A percentile compares a stretch with the other conserved stretches of the same genome.
Evolutionary conservation across 1,140 invertebrate genomes (phyloP).

Genomic region (Oryzaephilus surinamensis): DNA sequence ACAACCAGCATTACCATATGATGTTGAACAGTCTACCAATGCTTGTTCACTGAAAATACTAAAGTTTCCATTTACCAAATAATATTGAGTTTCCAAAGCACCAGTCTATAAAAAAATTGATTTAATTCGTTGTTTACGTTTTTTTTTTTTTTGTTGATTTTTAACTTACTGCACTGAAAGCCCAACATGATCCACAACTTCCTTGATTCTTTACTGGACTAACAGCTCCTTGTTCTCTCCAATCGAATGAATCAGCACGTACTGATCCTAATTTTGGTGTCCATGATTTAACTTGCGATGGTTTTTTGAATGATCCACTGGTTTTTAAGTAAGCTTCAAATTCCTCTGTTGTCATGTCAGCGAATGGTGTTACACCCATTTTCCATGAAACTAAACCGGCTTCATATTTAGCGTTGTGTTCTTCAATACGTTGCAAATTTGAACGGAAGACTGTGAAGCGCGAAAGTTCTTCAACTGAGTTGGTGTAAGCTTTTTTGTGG

Average conservation of each 20-base stretch:
- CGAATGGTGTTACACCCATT: conserved; percentile 7
- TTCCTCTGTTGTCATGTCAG: conserved; percentile 4
- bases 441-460: conserved; percentile 43
- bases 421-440: conserved; percentile 5
- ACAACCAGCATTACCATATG: conserved; percentile 54
- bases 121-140: conserved; percentile 13
- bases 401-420: conserved; percentile 5
- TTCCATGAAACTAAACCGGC: conserved; percentile 2
- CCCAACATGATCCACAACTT: conserved; percentile 85
- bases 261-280: too few species aligned
- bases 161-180: conserved; percentile 64
- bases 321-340: conserved; percentile 3
- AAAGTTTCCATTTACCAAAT: conserved; percentile 52
- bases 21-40: conserved; percentile 49
- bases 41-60: conserved; percentile 62
- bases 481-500: conserved; percentile 57
- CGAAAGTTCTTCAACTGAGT: conserved; percentile 60
- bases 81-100: conserved; percentile 75
- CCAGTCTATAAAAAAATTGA: conserved; percentile 55
- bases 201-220: conserved; percentile 86
- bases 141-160: conserved; percentile 4
- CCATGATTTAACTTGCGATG: too few species aligned
- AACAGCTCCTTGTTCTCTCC: conserved; percentile 38
- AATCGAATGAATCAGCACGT: conserved; percentile 4
- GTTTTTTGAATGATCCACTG: too few species aligned